phyloP scores from a whole-genome alignment of 2,888 invertebrate species.

The Rhamphomyia laevipes region DNA sequence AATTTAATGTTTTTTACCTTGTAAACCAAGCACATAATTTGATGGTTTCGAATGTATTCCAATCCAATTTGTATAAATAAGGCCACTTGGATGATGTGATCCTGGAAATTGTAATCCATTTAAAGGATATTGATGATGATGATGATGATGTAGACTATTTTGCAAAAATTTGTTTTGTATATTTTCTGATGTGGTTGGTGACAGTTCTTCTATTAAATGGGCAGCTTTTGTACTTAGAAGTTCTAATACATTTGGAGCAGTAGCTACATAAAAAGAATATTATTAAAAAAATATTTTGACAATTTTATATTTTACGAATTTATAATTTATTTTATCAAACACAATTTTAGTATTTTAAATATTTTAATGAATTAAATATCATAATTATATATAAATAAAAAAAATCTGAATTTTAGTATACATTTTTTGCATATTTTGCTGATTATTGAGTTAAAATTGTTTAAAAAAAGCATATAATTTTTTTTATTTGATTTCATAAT shows the following conservation, averaged over 20 bases:
- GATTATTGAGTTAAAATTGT: too few species aligned
- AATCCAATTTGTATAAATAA: conserved; percentile 27
- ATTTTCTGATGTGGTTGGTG: conserved; percentile 11
- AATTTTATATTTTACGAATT: too few species aligned
- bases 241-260: conserved; percentile 18
- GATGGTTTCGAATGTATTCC: conserved; percentile 25
- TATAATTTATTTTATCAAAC: too few species aligned
- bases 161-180: conserved; percentile 9
- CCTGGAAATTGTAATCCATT: conserved; percentile 6
- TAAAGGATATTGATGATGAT: conserved; percentile 12
- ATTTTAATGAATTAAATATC: too few species aligned
- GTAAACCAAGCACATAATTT: conserved; percentile 44
- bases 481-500: too few species aligned
- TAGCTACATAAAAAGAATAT: conserved; percentile 16
- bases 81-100: conserved; percentile 15
- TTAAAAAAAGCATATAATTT: too few species aligned
- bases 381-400: too few species aligned
- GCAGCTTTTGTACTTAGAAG: conserved; percentile 17
- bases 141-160: conserved; percentile 1
- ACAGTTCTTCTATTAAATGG: conserved; percentile 14
- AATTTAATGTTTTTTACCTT: conserved; percentile 42
- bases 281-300: too few species aligned
- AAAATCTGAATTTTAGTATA: too few species aligned
- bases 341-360: too few species aligned
- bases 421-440: too few species aligned